phyloP scores from a whole-genome alignment of 2,797 vertebrate genomes.

The Oreochromis mossambicus region DNA sequence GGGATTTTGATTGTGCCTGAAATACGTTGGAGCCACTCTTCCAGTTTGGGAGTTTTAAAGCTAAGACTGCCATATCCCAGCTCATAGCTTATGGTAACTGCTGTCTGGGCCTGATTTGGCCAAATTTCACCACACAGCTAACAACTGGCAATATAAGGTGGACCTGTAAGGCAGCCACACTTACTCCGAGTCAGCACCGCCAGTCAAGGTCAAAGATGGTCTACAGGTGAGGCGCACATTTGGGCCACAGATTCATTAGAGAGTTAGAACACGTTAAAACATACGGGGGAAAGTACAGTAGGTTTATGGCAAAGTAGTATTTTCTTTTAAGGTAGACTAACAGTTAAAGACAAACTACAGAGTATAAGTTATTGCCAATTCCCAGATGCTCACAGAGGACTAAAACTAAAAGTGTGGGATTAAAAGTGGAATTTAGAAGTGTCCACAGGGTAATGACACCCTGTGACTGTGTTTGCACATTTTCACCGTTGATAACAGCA shows the following conservation, averaged over 20 bases:
- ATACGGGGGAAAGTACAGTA: not conserved
- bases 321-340: not conserved
- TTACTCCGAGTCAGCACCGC: rapidly evolving
- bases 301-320: not conserved
- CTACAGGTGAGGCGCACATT: not conserved
- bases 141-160: not conserved
- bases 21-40: not conserved
- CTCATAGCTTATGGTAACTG: not conserved
- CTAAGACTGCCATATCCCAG: not conserved
- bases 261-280: not conserved
- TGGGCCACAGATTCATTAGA: not conserved
- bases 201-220: not conserved
- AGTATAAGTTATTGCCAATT: not conserved
- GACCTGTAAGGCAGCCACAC: not conserved
- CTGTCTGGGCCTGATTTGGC: not conserved
- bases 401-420: not conserved
- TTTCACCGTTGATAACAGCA: not conserved
- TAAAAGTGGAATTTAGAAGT: not conserved
- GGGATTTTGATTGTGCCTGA: not conserved
- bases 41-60: not conserved
- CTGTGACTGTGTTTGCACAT: not conserved
- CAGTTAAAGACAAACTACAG: not conserved
- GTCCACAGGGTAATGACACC: not conserved
- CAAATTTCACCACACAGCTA: not conserved
- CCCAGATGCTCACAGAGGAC: not conserved